Conservation (phyloP, 2,888 invertebrate genomes). For the Amphiduros pacificus region DNA sequence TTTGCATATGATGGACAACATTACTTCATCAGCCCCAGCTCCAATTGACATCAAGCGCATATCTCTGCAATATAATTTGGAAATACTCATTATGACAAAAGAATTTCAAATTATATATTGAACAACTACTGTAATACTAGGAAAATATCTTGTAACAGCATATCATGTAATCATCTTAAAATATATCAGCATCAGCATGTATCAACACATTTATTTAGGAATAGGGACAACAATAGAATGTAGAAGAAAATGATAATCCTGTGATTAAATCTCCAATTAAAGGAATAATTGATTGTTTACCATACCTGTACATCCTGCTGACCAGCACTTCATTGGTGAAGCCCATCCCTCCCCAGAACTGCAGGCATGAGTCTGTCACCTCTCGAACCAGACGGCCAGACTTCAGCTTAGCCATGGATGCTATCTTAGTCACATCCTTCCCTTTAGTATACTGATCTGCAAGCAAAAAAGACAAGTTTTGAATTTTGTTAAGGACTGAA, state of each 20-base stretch:
- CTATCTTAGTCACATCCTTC: conserved; percentile 63
- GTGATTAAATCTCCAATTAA: no score
- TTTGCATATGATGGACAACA: conserved; percentile 65
- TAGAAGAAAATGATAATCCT: no score
- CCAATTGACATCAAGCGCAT: conserved; percentile 64
- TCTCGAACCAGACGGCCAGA: conserved; percentile 62
- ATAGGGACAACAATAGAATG: no score
- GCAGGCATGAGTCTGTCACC: conserved; percentile 64
- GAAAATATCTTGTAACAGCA: no score
- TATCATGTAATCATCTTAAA: no score
- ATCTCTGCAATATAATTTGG: conserved; percentile 58
- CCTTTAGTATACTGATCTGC: conserved; percentile 58
- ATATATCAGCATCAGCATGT: no score
- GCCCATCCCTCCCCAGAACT: conserved; percentile 67
- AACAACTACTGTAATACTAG: no score
- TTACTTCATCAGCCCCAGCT: conserved; percentile 66
- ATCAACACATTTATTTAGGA: no score
- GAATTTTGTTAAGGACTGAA: no score
- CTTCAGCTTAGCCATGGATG: conserved; percentile 66
- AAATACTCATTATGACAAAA: no score
- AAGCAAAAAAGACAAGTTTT: conserved; percentile 15
- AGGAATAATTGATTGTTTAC: no score
- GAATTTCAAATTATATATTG: no score
- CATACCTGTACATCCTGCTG: conserved; percentile 55
- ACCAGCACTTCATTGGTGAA: conserved; percentile 62